phyloP scores from a whole-genome alignment of 2,888 invertebrate species.

The Cistogaster globosa region DNA sequence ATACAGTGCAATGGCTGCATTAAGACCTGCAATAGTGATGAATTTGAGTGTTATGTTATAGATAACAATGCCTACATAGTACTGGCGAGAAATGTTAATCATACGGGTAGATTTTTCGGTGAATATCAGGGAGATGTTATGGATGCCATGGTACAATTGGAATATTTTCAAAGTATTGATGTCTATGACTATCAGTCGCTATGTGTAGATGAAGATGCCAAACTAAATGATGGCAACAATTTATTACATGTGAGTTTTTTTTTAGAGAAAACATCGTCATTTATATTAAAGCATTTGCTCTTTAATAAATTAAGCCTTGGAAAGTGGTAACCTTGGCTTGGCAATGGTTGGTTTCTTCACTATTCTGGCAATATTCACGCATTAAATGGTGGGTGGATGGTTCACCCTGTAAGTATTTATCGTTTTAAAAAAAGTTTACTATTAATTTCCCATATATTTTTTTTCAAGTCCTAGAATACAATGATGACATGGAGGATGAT shows the following conservation, averaged over 20 bases:
- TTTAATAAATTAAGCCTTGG: slow-evolving; percentile 82
- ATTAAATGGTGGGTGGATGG: slow-evolving; percentile 81
- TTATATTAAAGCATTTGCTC: background rate
- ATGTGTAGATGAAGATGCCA: slow-evolving; percentile 84
- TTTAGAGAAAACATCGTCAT: background rate
- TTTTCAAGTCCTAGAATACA: slow-evolving; percentile 81
- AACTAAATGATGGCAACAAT: slow-evolving; percentile 78
- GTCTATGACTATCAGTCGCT: slow-evolving; percentile 94
- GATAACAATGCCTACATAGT: slow-evolving; percentile 96
- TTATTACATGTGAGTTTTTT: slow-evolving; percentile 77
- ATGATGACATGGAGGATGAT: slow-evolving; percentile 82
- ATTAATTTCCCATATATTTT: background rate
- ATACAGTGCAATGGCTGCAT: slow-evolving; percentile 84
- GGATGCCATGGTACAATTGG: slow-evolving; percentile 88
- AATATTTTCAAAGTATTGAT: slow-evolving; percentile 89
- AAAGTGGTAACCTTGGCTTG: slow-evolving; percentile 78
- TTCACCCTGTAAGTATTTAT: slow-evolving; percentile 79
- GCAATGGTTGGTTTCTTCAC: slow-evolving; percentile 83
- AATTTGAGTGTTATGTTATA: slow-evolving; percentile 92
- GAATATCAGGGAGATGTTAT: slow-evolving; percentile 89
- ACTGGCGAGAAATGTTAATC: slow-evolving; percentile 85
- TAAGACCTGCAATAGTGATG: slow-evolving; percentile 85
- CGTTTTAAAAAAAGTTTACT: background rate
- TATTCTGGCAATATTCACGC: slow-evolving; percentile 80
- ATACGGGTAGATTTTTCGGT: slow-evolving; percentile 94